Conservation (phyloP, 1,140 invertebrate genomes). For the Melanaphis sacchari region DNA sequence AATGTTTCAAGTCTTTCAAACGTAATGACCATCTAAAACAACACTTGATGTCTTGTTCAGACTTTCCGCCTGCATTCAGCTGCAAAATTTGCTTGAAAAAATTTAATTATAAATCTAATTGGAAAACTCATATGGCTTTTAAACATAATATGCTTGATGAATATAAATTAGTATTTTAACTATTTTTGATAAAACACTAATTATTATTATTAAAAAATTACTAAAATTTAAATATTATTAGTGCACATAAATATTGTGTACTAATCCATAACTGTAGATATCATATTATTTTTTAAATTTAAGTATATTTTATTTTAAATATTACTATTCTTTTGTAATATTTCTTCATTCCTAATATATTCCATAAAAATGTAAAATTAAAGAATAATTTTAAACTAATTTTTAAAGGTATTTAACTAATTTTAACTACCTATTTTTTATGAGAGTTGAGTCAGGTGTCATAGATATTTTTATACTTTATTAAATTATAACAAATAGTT, state of each 20-base stretch:
- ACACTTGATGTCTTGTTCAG: conserved; percentile 60
- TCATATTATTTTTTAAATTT: background rate
- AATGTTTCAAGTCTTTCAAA: conserved; percentile 66
- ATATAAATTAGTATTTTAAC: background rate
- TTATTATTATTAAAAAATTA: background rate
- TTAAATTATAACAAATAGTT: background rate
- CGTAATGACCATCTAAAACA: conserved; percentile 61
- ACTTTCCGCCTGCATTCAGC: conserved; percentile 18
- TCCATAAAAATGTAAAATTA: background rate
- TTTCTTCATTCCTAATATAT: background rate
- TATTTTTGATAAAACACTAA: background rate
- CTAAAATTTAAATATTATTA: background rate
- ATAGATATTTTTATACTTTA: background rate
- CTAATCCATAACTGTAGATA: background rate
- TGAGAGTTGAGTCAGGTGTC: background rate
- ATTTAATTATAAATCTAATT: conserved; percentile 60
- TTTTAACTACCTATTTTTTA: background rate
- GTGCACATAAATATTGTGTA: background rate
- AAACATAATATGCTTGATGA: conserved; percentile 30
- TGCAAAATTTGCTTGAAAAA: conserved; percentile 62
- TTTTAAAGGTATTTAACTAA: background rate
- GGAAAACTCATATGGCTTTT: conserved; percentile 51
- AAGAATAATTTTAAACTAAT: background rate
- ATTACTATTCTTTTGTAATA: background rate
- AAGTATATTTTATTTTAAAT: background rate